Conservation (phyloP, 2,797 vertebrate species). For the Synaphobranchus kaupii region DNA sequence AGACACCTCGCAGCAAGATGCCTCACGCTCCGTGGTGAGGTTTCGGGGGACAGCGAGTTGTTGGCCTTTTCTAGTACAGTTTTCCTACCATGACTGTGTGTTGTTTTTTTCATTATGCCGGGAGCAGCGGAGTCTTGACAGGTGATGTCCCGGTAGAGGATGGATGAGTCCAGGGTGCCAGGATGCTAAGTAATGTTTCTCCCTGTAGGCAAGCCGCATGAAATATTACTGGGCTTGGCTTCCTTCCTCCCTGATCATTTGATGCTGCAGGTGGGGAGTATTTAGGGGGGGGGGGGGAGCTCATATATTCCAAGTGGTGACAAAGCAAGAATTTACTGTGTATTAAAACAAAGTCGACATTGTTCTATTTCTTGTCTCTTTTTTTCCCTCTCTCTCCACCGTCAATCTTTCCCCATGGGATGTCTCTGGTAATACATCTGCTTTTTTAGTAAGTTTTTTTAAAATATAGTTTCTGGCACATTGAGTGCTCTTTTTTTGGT, state of each 20-base stretch:
- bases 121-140: slow-evolving; percentile 44
- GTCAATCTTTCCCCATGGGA: slow-evolving; percentile 47
- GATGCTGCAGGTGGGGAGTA: slow-evolving; percentile 52
- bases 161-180: slow-evolving; percentile 49
- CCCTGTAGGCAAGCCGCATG: slow-evolving; percentile 56
- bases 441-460: slow-evolving; percentile 37
- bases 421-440: slow-evolving; percentile 31
- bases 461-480: slow-evolving; percentile 35
- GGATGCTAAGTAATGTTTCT: slow-evolving; percentile 44
- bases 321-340: slow-evolving; percentile 50
- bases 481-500: slow-evolving; percentile 36
- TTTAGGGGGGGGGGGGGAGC: slow-evolving; percentile 31
- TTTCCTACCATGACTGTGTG: slow-evolving; percentile 38
- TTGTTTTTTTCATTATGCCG: slow-evolving; percentile 30
- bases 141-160: slow-evolving; percentile 44
- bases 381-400: slow-evolving; percentile 14
- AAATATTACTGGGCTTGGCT: slow-evolving; percentile 49
- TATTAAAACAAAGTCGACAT: slow-evolving; percentile 45
- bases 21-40: slow-evolving; percentile 38
- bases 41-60: slow-evolving; percentile 34
- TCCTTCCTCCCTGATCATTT: slow-evolving; percentile 47
- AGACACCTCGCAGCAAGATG: slow-evolving; percentile 50
- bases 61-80: slow-evolving; percentile 36
- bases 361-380: slow-evolving; percentile 35
- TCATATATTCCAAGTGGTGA: slow-evolving; percentile 49